Percentiles rank a stretch among this genome's conserved stretches.
Conservation (phyloP, 2,888 invertebrate species). For the Cataglyphis livida region DNA sequence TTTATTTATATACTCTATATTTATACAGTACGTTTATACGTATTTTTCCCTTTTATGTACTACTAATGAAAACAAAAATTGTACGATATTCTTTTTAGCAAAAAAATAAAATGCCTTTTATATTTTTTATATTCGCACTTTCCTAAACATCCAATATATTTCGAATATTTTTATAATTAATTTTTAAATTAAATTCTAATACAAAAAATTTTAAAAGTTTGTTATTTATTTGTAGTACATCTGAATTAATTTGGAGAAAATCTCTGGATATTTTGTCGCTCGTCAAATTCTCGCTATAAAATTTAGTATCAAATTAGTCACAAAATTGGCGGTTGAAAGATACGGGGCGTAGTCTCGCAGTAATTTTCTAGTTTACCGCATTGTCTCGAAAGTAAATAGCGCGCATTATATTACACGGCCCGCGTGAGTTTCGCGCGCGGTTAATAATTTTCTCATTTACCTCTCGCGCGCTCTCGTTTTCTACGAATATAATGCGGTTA, state of each 20-base stretch:
- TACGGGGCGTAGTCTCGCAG: not conserved
- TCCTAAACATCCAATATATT: not conserved
- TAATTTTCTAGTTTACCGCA: constrained; percentile 12
- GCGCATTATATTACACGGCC: constrained; percentile 36
- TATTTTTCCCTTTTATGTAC: not conserved
- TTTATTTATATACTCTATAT: not conserved
- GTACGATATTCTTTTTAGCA: not conserved
- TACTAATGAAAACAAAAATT: not conserved
- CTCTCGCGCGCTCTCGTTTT: constrained; percentile 27
- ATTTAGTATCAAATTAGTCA: not conserved
- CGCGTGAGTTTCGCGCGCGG: constrained; percentile 48
- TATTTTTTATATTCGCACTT: too few relatives aligned
- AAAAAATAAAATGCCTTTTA: not conserved
- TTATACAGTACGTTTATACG: not conserved
- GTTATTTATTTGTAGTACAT: not conserved
- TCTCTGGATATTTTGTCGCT: not conserved
- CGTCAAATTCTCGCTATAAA: not conserved
- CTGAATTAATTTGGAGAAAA: not conserved
- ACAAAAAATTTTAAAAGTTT: not conserved
- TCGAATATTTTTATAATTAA: not conserved
- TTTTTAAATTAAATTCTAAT: not conserved
- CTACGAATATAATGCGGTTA: constrained; percentile 51
- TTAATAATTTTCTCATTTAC: constrained; percentile 56
- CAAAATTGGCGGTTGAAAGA: not conserved
- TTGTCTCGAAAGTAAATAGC: constrained; percentile 47